Conservation (phyloP, 2,113 vertebrate species). For the Sitta europaea region DNA sequence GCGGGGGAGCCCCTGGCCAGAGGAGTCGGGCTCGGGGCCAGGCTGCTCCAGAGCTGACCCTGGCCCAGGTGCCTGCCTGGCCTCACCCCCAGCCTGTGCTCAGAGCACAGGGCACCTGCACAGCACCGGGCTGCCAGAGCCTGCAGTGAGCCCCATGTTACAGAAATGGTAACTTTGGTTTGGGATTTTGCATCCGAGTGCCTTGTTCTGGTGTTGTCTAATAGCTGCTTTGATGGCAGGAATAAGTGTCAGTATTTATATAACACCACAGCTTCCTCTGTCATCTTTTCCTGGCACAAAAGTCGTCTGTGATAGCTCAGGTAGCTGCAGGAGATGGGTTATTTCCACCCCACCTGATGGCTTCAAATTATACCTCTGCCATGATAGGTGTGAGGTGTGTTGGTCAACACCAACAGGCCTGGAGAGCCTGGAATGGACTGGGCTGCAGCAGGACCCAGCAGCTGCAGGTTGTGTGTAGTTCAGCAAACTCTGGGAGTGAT, state of each 20-base stretch:
- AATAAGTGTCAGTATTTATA: neutral
- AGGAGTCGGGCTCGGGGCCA: fast-evolving
- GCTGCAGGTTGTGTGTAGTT: neutral
- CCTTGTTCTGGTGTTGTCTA: neutral
- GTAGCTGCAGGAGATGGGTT: neutral
- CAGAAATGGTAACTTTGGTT: neutral
- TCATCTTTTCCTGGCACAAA: neutral
- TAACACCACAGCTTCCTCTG: neutral
- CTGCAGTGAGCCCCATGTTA: neutral
- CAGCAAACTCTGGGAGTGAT: neutral
- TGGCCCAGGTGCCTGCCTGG: fast-evolving
- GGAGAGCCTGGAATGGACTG: neutral
- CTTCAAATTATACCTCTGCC: neutral
- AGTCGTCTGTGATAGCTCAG: neutral
- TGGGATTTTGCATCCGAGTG: neutral
- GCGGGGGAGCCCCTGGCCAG: neutral
- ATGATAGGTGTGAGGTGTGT: neutral
- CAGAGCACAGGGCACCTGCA: neutral
- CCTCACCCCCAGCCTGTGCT: neutral
- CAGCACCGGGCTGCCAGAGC: neutral
- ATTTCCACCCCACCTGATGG: neutral
- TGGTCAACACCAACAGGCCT: neutral
- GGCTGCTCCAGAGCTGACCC: neutral
- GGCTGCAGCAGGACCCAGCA: neutral
- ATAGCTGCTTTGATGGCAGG: neutral